phyloP scores from a whole-genome alignment of 1,140 invertebrate genomes.

The Drosophila suzukii region DNA sequence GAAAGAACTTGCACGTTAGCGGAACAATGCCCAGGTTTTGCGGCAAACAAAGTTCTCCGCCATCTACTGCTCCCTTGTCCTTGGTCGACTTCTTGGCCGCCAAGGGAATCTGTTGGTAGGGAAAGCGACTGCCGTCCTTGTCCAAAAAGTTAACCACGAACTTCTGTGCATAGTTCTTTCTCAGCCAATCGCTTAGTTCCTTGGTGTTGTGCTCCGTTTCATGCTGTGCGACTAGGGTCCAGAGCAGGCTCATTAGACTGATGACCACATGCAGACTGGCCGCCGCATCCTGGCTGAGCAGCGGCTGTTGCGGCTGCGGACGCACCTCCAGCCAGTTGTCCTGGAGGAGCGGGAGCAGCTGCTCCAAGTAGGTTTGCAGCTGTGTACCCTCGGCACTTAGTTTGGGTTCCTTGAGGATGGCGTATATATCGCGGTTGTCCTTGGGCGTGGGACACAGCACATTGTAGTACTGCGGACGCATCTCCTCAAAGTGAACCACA shows the following conservation, averaged over 20 bases:
- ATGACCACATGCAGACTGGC: slow-evolving; percentile 86
- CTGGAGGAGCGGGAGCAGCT: slow-evolving; percentile 89
- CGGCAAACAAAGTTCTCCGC: slow-evolving; percentile 56
- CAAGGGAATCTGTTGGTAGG: slow-evolving; percentile 54
- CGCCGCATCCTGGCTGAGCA: slow-evolving; percentile 86
- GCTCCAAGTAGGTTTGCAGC: slow-evolving; percentile 86
- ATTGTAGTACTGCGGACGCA: slow-evolving; percentile 55
- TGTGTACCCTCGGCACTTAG: slow-evolving; percentile 36
- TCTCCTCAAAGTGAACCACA: slow-evolving; percentile 43
- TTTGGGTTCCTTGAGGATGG: slow-evolving; percentile 36
- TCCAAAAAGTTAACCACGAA: slow-evolving; percentile 86
- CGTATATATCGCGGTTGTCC: slow-evolving; percentile 33
- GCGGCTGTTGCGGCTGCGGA: slow-evolving; percentile 80
- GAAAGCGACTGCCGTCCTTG: slow-evolving; percentile 38
- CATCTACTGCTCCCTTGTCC: slow-evolving; percentile 12
- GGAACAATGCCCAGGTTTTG: slow-evolving; percentile 73
- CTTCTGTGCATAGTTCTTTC: slow-evolving; percentile 84
- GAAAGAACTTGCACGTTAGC: slow-evolving; percentile 61
- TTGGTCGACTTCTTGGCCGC: slow-evolving; percentile 17
- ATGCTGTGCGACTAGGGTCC: slow-evolving; percentile 85
- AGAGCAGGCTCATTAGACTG: slow-evolving; percentile 86
- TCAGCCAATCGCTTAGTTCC: slow-evolving; percentile 85
- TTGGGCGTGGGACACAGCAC: slow-evolving; percentile 7
- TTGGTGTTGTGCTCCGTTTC: slow-evolving; percentile 67
- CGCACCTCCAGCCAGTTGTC: slow-evolving; percentile 90